These are phyloP conservation scores for Thecocarcelia acutangulata DNA, from an alignment of 2,888 invertebrate species.

Conservation along the genomic window DNA sequence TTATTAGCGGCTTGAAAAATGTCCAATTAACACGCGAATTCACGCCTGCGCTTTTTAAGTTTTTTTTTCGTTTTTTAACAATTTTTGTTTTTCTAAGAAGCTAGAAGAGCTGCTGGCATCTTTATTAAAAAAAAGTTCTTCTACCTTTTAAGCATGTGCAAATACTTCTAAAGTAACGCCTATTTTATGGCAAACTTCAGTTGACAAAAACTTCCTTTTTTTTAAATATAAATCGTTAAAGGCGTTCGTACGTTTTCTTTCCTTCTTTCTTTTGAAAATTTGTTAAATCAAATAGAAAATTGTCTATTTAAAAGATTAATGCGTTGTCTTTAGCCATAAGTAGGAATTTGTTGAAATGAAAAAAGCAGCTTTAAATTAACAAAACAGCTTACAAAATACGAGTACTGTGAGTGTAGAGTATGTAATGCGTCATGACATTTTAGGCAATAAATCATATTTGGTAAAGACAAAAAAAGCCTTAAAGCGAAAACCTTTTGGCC, in stretches of 20 bases:
- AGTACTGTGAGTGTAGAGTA: conserved; percentile 43
- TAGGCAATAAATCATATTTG: conserved; percentile 68
- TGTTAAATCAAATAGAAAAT: conserved; percentile 31
- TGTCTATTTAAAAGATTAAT: conserved; percentile 55
- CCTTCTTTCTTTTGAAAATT: not conserved
- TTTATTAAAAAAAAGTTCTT: not conserved
- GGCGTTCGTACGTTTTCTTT: conserved; percentile 26
- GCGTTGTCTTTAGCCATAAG: conserved; percentile 56
- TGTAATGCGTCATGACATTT: conserved; percentile 68
- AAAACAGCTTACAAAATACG: conserved; percentile 37
- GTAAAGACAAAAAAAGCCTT: conserved; percentile 48
- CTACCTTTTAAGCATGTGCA: too few relatives aligned
- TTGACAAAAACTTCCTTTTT: conserved; percentile 19
- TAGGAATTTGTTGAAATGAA: conserved; percentile 22
- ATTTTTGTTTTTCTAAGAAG: not conserved
- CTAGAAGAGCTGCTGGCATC: conserved; percentile 3
- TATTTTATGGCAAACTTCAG: conserved; percentile 21
- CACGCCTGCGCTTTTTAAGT: conserved; percentile 63
- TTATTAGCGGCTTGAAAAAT: conserved; percentile 63
- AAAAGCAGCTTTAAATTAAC: conserved; percentile 19
- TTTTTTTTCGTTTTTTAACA: not conserved
- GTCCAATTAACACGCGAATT: conserved; percentile 65
- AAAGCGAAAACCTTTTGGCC: conserved; percentile 56
- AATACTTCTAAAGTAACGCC: conserved; percentile 30
- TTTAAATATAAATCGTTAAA: conserved; percentile 13